Percentiles rank a stretch among this genome's conserved stretches.
Conservation (phyloP, 2,888 invertebrate species). For the Chalcis sispes region DNA sequence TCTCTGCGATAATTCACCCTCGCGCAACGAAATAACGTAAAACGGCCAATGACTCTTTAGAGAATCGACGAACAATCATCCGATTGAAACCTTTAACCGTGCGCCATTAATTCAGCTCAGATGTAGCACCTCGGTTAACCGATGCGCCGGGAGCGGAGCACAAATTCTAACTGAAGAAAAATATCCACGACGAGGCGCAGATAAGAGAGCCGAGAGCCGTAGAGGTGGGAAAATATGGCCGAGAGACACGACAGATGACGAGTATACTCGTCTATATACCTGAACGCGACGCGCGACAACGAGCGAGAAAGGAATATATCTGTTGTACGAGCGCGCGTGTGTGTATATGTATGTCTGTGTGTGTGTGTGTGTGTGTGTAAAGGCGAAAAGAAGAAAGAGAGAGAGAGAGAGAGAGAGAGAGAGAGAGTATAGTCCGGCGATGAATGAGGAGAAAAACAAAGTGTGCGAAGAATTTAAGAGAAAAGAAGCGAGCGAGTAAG, state of each 20-base stretch:
- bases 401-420: slow-evolving; percentile 37
- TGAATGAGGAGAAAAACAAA: no score
- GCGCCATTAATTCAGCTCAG: slow-evolving; percentile 27
- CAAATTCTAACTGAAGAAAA: slow-evolving; percentile 60
- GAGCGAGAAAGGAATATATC: slow-evolving; percentile 7
- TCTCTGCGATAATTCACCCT: no score
- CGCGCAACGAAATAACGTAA: neutral
- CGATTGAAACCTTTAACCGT: neutral
- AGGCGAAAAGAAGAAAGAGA: slow-evolving; percentile 15
- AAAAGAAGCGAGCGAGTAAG: no score
- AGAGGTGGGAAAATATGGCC: slow-evolving; percentile 59
- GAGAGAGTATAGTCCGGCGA: neutral
- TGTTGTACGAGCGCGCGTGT: neutral
- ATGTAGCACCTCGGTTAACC: neutral
- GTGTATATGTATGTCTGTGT: neutral
- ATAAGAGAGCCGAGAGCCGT: slow-evolving; percentile 43
- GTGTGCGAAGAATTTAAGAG: no score
- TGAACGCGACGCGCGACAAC: slow-evolving; percentile 13
- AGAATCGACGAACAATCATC: neutral
- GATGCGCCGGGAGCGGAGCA: slow-evolving; percentile 56
- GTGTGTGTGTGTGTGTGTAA: neutral
- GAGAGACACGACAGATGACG: slow-evolving; percentile 28
- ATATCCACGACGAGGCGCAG: slow-evolving; percentile 44
- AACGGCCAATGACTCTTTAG: neutral
- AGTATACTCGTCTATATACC: neutral